A percentile compares a stretch with the other conserved stretches of the same genome.
Conservation (phyloP, 2,797 vertebrate genomes). For the Darevskia nairensis region DNA sequence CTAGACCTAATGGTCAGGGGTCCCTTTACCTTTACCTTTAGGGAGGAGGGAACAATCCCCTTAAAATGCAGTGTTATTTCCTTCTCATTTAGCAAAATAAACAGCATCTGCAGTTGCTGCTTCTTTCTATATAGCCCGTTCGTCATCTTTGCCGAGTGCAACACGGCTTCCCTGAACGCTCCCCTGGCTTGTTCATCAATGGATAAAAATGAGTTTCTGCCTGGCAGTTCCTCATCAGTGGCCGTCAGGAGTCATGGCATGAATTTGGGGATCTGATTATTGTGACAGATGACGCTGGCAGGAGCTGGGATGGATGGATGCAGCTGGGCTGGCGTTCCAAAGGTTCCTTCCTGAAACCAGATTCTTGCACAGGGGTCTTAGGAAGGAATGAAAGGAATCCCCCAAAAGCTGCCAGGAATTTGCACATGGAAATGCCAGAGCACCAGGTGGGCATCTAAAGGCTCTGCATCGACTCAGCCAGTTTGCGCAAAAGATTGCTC, state of each 20-base stretch:
- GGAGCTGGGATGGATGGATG: background rate
- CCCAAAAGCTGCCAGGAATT: too few relatives aligned
- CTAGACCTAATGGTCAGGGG: too few relatives aligned
- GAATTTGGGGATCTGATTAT: background rate
- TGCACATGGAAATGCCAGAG: too few relatives aligned
- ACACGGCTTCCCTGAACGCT: background rate
- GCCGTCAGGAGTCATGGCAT: background rate
- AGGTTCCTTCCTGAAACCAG: background rate
- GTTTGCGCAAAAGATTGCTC: too few relatives aligned
- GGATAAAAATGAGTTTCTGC: background rate
- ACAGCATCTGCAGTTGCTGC: background rate
- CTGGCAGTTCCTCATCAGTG: background rate
- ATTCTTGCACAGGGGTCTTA: background rate
- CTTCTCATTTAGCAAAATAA: background rate
- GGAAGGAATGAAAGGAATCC: too few relatives aligned
- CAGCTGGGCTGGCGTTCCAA: background rate
- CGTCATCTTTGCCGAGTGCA: background rate
- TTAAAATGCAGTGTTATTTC: background rate
- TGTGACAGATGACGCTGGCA: background rate
- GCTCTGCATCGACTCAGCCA: too few relatives aligned
- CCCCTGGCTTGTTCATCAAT: background rate
- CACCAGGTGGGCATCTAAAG: too few relatives aligned
- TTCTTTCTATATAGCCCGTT: background rate
- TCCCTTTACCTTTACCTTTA: background rate
- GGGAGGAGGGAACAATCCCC: background rate